Evolutionary conservation across 2,113 vertebrate species (phyloP).

Genomic region (Lutjanus erythropterus): DNA sequence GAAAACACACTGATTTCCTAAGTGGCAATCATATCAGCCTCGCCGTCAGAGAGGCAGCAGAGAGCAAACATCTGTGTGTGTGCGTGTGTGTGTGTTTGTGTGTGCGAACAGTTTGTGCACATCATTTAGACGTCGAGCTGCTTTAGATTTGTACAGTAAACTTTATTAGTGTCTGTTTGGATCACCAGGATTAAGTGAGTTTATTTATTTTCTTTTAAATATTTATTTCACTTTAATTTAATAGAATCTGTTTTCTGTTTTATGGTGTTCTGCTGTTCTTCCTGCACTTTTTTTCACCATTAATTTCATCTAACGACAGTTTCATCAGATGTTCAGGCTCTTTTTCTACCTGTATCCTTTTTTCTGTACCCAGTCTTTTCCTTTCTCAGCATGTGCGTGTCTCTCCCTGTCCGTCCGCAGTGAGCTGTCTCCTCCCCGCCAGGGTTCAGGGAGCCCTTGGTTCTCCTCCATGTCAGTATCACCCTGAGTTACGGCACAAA

Average conservation of each 20-base stretch:
- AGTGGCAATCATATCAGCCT: constrained; percentile 84
- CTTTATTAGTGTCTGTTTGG: constrained; percentile 9
- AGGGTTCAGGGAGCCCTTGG: constrained; percentile 60
- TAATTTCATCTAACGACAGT: neutral
- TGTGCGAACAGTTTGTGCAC: constrained; percentile 37
- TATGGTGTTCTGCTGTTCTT: neutral
- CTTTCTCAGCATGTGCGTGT: constrained; percentile 34
- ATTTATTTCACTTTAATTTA: constrained; percentile 18
- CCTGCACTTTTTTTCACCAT: neutral
- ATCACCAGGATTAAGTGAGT: neutral
- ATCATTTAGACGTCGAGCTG: constrained; percentile 38
- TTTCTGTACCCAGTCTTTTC: too few species aligned
- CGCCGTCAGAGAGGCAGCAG: constrained; percentile 75
- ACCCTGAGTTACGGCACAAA: constrained; percentile 79
- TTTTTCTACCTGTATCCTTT: too few species aligned
- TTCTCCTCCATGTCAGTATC: constrained; percentile 75
- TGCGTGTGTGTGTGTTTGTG: constrained; percentile 52
- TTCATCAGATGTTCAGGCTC: constrained; percentile 12
- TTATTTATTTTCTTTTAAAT: constrained; percentile 21
- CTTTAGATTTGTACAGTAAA: constrained; percentile 28
- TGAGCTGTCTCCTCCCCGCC: constrained; percentile 55
- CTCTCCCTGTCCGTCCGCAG: constrained; percentile 31
- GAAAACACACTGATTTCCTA: constrained; percentile 85
- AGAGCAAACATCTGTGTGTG: constrained; percentile 81
- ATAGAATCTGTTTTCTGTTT: neutral